Conservation (phyloP, 2,113 vertebrate genomes). For the Salvelinus alpinus region DNA sequence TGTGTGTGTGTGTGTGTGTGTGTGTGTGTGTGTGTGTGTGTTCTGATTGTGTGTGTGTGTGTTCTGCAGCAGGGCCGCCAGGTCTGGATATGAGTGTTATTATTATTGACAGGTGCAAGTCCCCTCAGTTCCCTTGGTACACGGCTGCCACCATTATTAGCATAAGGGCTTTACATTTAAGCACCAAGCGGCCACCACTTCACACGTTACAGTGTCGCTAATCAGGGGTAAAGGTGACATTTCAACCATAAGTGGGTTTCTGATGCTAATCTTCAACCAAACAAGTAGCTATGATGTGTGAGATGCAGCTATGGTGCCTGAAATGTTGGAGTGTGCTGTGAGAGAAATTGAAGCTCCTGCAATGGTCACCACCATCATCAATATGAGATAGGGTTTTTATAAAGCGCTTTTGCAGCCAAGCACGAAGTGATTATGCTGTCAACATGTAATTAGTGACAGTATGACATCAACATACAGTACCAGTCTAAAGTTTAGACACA, state of each 20-base stretch:
- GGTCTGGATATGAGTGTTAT: background rate
- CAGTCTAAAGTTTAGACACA: too few species aligned
- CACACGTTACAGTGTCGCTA: background rate
- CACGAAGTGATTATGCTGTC: background rate
- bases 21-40: background rate
- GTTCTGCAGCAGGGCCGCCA: background rate
- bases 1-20: background rate
- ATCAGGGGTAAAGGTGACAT: background rate
- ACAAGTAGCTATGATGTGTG: too few species aligned
- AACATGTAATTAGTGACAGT: background rate
- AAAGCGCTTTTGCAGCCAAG: background rate
- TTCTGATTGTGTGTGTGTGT: too few species aligned
- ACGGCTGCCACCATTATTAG: background rate
- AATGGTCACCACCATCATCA: background rate
- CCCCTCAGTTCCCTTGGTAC: background rate
- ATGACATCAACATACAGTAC: background rate
- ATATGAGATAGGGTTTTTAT: background rate
- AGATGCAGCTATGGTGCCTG: background rate
- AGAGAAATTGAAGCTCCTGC: background rate
- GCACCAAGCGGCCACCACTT: background rate
- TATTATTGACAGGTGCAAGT: slow-evolving; percentile 1
- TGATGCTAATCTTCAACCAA: background rate
- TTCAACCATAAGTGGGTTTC: background rate
- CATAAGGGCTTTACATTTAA: background rate
- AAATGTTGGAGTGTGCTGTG: background rate